Evolutionary conservation across 2,797 vertebrate species (phyloP).

Genomic region (Huso huso): DNA sequence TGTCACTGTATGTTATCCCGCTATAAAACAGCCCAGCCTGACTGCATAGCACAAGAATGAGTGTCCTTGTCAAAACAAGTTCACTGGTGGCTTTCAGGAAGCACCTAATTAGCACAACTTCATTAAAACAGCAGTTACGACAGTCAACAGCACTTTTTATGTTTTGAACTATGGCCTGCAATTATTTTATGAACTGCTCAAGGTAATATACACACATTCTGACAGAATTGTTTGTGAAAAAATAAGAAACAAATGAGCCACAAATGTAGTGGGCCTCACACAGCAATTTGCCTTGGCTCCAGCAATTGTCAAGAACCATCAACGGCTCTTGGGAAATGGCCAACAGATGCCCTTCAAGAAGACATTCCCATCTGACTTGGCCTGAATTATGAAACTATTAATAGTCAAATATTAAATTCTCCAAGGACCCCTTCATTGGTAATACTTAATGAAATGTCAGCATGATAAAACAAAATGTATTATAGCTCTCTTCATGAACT

Average conservation of each 20-base stretch:
- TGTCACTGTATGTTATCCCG: conserved; percentile 15
- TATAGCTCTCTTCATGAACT: conserved; percentile 13
- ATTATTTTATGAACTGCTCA: conserved; percentile 8
- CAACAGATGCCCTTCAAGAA: conserved; percentile 52
- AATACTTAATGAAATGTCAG: conserved; percentile 22
- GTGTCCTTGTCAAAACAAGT: neutral
- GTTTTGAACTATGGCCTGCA: conserved; percentile 26
- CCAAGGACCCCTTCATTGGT: conserved; percentile 21
- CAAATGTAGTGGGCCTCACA: conserved; percentile 15
- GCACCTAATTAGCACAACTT: conserved; percentile 5
- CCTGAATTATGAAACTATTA: conserved; percentile 48
- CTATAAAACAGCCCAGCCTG: conserved; percentile 11
- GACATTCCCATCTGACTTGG: conserved; percentile 55
- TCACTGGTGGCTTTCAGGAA: neutral
- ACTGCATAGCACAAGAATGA: conserved; percentile 1
- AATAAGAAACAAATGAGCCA: conserved; percentile 18
- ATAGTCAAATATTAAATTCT: conserved; percentile 37
- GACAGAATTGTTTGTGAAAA: neutral
- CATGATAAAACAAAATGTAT: conserved; percentile 20
- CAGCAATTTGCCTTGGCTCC: conserved; percentile 40
- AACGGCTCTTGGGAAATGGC: conserved; percentile 35
- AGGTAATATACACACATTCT: neutral
- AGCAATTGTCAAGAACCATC: conserved; percentile 39
- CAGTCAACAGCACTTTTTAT: conserved; percentile 24
- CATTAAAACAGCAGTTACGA: conserved; percentile 3